A percentile compares a stretch with the other conserved stretches of the same genome.
Evolutionary conservation across 2,888 invertebrate genomes (phyloP).

Genomic region (Conus canariensis): DNA sequence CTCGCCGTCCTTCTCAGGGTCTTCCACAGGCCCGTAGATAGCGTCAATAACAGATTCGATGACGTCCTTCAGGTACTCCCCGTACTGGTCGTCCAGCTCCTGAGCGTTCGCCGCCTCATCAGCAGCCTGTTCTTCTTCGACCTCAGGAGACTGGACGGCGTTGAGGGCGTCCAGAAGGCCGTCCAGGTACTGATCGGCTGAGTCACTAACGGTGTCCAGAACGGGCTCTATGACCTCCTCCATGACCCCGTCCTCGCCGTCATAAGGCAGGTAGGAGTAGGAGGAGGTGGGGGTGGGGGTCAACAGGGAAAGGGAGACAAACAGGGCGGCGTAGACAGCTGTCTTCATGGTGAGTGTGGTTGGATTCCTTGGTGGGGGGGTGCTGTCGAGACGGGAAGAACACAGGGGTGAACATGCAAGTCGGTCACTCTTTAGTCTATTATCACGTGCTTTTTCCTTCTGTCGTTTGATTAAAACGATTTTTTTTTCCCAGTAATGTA

Average conservation of each 20-base stretch:
- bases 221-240: slow-evolving; percentile 19
- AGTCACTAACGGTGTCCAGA: background rate
- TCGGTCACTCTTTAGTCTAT: too few relatives aligned
- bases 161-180: slow-evolving; percentile 1
- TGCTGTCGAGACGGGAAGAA: background rate
- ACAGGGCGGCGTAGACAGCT: background rate
- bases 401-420: too few relatives aligned
- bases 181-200: slow-evolving; percentile 6
- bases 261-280: background rate
- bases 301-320: background rate
- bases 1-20: background rate
- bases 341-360: background rate
- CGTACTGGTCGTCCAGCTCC: background rate
- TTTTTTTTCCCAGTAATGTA: too few relatives aligned
- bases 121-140: background rate
- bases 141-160: background rate
- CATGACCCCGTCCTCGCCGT: background rate
- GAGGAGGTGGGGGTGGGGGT: slow-evolving; percentile 6
- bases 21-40: background rate
- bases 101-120: background rate
- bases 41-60: background rate
- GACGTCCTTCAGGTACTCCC: background rate
- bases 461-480: too few relatives aligned
- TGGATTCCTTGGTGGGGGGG: background rate
- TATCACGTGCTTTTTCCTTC: background rate